Evolutionary conservation across 2,113 vertebrate species (phyloP).

Genomic region (Haplochromis vanheusdeni): DNA sequence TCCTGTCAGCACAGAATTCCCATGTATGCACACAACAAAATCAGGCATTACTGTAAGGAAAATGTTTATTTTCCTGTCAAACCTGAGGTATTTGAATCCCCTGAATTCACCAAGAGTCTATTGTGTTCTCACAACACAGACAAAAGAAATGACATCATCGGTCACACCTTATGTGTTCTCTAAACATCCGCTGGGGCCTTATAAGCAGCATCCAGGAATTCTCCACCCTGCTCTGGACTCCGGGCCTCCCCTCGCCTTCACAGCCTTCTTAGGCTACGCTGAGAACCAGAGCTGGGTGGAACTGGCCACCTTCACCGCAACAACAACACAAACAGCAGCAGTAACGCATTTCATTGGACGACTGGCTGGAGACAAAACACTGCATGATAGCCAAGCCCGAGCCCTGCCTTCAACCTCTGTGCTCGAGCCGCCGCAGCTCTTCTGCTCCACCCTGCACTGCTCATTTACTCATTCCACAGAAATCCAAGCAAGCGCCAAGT

Average conservation of each 20-base stretch:
- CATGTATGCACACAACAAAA: constrained; percentile 23
- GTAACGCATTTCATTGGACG: neutral
- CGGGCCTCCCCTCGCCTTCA: constrained; percentile 19
- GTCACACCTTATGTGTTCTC: constrained; percentile 68
- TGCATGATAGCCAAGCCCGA: constrained; percentile 14
- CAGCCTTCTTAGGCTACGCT: constrained; percentile 27
- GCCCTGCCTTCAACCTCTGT: constrained; percentile 31
- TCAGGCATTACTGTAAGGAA: constrained; percentile 3
- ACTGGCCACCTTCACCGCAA: constrained; percentile 36
- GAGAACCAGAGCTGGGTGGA: constrained; percentile 53
- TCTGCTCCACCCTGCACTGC: constrained; percentile 41
- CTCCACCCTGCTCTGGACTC: constrained; percentile 55
- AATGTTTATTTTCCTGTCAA: constrained; percentile 54
- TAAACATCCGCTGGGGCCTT: constrained; percentile 66
- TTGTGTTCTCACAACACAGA: constrained; percentile 60
- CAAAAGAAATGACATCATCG: constrained; percentile 68
- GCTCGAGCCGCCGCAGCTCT: constrained; percentile 18
- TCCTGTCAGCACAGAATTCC: neutral
- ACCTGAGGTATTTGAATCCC: constrained; percentile 30
- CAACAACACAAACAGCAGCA: constrained; percentile 50
- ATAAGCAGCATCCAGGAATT: constrained; percentile 70
- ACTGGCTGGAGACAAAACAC: constrained; percentile 46
- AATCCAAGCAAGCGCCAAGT: neutral
- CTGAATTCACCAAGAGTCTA: constrained; percentile 24
- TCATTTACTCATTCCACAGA: constrained; percentile 17